These are phyloP conservation scores for Caprella mutica DNA, from an alignment of 2,888 invertebrate species.

Conservation along the genomic window DNA sequence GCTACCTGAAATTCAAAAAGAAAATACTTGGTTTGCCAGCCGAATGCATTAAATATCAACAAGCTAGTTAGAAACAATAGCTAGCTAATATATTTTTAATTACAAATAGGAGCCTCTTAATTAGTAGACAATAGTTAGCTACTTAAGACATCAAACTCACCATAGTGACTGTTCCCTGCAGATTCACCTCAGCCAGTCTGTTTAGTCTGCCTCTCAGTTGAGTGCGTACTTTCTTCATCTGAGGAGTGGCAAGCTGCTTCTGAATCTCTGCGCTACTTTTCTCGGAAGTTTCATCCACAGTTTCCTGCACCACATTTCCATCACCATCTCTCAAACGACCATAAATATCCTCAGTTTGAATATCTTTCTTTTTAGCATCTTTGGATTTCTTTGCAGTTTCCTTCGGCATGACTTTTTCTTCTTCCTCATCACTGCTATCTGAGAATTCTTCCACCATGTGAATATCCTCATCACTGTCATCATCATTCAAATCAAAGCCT, in stretches of 20 bases:
- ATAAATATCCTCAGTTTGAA: constrained; percentile 79
- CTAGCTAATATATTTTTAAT: neutral
- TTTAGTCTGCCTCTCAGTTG: constrained; percentile 81
- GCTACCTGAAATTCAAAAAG: too few species aligned
- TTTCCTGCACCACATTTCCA: constrained; percentile 56
- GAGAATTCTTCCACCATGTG: neutral
- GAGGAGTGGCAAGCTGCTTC: constrained; percentile 43
- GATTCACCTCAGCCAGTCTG: constrained; percentile 72
- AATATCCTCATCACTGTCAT: constrained; percentile 8
- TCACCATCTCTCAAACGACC: constrained; percentile 68
- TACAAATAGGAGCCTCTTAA: neutral
- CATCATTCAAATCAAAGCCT: neutral
- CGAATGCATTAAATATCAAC: too few species aligned
- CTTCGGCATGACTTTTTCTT: neutral
- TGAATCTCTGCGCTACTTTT: constrained; percentile 40
- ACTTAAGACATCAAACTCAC: too few species aligned
- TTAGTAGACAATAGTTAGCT: neutral
- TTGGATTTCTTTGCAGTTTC: neutral
- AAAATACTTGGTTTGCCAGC: too few species aligned
- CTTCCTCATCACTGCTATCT: neutral
- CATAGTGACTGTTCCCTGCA: constrained; percentile 60
- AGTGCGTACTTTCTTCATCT: constrained; percentile 55
- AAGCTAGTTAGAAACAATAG: too few species aligned
- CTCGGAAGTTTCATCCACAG: constrained; percentile 41
- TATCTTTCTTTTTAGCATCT: neutral